Conservation (phyloP, 2,797 vertebrate genomes). For the Geotrypetes seraphini region DNA sequence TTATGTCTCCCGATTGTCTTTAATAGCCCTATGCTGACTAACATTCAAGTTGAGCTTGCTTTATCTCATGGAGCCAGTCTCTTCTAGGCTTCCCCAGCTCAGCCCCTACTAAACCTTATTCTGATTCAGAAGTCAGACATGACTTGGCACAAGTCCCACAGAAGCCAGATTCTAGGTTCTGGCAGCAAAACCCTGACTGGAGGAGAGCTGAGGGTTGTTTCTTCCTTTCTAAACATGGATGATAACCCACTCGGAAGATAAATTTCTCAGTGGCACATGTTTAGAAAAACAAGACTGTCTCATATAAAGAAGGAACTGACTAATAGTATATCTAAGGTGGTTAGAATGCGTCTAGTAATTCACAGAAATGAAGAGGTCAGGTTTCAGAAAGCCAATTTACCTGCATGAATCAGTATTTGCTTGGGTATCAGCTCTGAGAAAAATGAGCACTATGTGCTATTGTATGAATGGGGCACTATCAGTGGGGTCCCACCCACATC, state of each 20-base stretch:
- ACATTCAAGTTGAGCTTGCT: slow-evolving; percentile 19
- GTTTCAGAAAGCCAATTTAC: too few relatives aligned
- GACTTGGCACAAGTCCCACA: slow-evolving; percentile 24
- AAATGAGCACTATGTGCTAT: too few relatives aligned
- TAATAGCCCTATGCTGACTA: slow-evolving; percentile 20
- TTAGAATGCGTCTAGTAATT: too few relatives aligned
- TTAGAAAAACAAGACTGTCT: too few relatives aligned
- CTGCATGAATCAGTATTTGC: too few relatives aligned
- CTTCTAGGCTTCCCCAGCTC: slow-evolving; percentile 21
- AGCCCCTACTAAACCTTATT: slow-evolving; percentile 22
- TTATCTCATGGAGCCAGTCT: slow-evolving; percentile 19
- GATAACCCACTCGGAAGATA: slow-evolving; percentile 1
- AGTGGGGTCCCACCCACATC: too few relatives aligned
- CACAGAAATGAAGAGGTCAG: too few relatives aligned
- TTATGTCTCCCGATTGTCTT: slow-evolving; percentile 11
- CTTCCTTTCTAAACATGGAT: slow-evolving; percentile 1
- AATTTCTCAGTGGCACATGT: too few relatives aligned
- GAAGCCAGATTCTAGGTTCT: slow-evolving; percentile 8
- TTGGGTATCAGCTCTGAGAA: too few relatives aligned
- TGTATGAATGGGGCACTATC: too few relatives aligned
- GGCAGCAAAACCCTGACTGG: slow-evolving; percentile 5
- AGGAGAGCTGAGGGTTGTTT: slow-evolving; percentile 5
- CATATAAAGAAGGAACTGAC: too few relatives aligned
- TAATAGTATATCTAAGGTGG: too few relatives aligned
- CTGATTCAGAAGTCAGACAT: slow-evolving; percentile 14